Evolutionary conservation across 2,888 invertebrate genomes (phyloP).

Genomic region (Deilephila elpenor): DNA sequence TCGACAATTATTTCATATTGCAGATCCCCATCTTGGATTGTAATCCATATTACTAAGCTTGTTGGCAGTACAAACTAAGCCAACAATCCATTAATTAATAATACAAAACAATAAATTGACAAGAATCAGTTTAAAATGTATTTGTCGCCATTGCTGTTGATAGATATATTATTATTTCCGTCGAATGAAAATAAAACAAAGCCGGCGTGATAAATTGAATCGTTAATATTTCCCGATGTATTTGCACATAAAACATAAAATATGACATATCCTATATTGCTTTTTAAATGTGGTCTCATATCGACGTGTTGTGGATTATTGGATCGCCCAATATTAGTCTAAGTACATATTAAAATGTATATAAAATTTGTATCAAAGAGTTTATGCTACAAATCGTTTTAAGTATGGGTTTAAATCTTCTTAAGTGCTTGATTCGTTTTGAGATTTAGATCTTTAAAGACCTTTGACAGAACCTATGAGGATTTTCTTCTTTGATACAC

Average conservation of each 20-base stretch:
- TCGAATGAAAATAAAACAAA: slow-evolving; percentile 14
- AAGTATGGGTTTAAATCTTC: too few relatives aligned
- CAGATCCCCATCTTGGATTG: too few relatives aligned
- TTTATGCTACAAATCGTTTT: background rate
- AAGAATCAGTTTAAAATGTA: background rate
- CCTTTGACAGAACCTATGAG: too few relatives aligned
- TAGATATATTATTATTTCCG: slow-evolving; percentile 20
- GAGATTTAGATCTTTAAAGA: too few relatives aligned
- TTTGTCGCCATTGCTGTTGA: background rate
- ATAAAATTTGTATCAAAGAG: background rate
- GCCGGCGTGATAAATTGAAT: slow-evolving; percentile 11
- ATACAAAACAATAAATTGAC: too few relatives aligned
- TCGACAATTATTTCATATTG: too few relatives aligned
- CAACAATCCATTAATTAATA: too few relatives aligned
- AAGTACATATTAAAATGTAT: background rate
- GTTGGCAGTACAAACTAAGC: too few relatives aligned
- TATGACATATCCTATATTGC: slow-evolving; percentile 13
- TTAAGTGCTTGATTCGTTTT: too few relatives aligned
- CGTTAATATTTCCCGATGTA: slow-evolving; percentile 11
- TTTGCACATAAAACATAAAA: slow-evolving; percentile 18
- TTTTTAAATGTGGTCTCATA: slow-evolving; percentile 2
- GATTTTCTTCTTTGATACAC: too few relatives aligned
- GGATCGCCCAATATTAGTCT: background rate
- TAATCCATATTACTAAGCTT: too few relatives aligned
- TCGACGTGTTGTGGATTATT: slow-evolving; percentile 2